Evolutionary conservation across 2,888 invertebrate species (phyloP).

Genomic region (Flexamia atlantica): DNA sequence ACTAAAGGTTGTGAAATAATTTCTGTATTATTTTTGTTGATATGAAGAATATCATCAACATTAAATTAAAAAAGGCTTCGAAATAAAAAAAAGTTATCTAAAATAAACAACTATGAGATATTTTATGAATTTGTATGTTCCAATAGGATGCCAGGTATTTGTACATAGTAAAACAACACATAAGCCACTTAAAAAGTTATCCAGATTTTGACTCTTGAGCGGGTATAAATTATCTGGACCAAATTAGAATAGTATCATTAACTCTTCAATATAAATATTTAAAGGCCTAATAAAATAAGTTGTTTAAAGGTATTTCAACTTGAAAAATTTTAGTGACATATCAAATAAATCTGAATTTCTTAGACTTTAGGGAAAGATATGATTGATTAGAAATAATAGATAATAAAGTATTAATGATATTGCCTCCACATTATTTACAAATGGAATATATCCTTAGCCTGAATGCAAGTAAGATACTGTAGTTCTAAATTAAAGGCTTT

Average conservation of each 20-base stretch:
- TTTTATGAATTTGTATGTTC: not conserved
- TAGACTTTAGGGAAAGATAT: no score
- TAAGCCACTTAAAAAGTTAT: not conserved
- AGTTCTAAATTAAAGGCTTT: no score
- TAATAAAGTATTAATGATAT: no score
- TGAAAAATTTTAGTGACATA: not conserved
- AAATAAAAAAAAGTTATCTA: not conserved
- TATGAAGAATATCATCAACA: not conserved
- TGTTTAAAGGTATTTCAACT: not conserved
- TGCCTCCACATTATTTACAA: no score
- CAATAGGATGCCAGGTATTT: not conserved
- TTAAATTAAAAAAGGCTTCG: not conserved
- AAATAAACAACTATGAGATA: no score
- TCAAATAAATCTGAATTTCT: not conserved
- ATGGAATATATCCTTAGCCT: no score
- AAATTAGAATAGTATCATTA: not conserved
- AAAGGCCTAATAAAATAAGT: not conserved
- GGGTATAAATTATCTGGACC: not conserved
- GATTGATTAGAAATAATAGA: no score
- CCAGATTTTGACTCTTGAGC: not conserved
- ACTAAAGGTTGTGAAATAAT: not conserved
- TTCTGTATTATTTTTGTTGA: not conserved
- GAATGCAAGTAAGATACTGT: no score
- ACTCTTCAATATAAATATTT: not conserved
- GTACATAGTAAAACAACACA: slow-evolving; percentile 5